Base-by-base conservation (phyloP, 2,888 invertebrate species). In the Pediacus dermestoides region DNA sequence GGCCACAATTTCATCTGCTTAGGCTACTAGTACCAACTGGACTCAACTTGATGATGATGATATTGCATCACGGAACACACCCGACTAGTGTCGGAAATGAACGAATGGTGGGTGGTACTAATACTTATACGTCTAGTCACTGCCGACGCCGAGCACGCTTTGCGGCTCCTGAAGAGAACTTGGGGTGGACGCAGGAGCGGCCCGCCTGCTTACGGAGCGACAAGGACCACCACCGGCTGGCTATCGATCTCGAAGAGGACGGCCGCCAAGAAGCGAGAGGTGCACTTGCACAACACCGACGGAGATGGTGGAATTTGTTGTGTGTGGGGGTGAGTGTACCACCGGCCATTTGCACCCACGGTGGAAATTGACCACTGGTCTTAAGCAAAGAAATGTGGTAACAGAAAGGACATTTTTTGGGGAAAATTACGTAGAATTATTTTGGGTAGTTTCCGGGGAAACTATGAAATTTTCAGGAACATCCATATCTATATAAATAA, bases 111-210 rank as follows among this genome's bases (percentile, higher is more conserved):
- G 62, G 64, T 58, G 63, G 60, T 60, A 28, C 28, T 53, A n/a
- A n/a, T n/a, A n/a, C n/a, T 58, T 59, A 55, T 60, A 66, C 67
- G 67, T 67, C 67, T 63, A 60, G 61, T 54, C 73, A 71, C 72
- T 60, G 71, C 69, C 68, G 68, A 66, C 71, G 73, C 72, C 73
- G 73, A 68, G 70, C 73, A 70, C 73, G 74, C 66, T 68, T 68
- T 70, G 70, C 63, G 67, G 64, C 60, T 58, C 52, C 60, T 57
- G 60, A 60, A 61, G 65, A 61, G 60, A 57, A 45, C 51, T 57
- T 58, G 65, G 67, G 66, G 62, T 65, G 65, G 67, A 67, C 66
- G 67, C 57, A 55, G 58, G 57, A 56, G 58, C 61, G 60, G 58
- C 60, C 61, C 61, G 64, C 63, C 61, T 61, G 61, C 52, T n/a